These are phyloP conservation scores for Hylomyscus alleni DNA, from an alignment of 2,797 vertebrate species.

Conservation along the genomic window DNA sequence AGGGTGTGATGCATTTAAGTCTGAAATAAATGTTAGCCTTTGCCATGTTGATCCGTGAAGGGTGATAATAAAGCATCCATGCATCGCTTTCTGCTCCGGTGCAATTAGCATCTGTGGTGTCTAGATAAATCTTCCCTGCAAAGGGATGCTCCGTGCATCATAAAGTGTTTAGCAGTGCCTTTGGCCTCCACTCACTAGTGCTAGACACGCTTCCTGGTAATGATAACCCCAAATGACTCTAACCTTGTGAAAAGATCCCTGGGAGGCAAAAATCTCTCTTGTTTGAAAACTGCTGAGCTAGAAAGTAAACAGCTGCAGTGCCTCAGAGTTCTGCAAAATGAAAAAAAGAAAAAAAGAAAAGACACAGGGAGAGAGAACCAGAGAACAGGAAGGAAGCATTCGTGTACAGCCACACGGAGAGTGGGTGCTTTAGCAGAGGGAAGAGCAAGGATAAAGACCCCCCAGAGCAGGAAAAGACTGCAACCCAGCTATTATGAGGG, in stretches of 20 bases:
- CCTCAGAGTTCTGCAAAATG: not conserved
- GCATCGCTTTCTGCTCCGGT: not conserved
- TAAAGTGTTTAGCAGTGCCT: not conserved
- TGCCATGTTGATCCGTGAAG: not conserved
- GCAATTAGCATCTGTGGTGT: not conserved
- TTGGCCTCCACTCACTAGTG: not conserved
- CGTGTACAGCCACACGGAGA: not conserved
- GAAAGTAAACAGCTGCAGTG: not conserved
- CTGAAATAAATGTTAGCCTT: not conserved
- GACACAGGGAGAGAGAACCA: not conserved
- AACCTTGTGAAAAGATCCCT: not conserved
- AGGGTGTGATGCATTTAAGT: not conserved
- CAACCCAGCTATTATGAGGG: fast-evolving
- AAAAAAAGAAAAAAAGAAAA: not conserved
- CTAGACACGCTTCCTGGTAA: not conserved
- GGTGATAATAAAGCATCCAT: not conserved
- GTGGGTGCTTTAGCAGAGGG: not conserved
- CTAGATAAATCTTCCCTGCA: not conserved
- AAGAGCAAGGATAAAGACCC: not conserved
- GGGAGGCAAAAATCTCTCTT: not conserved
- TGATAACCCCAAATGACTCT: not conserved
- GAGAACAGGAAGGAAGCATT: not conserved
- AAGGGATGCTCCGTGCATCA: not conserved
- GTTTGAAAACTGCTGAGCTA: not conserved
- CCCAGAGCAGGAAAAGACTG: not conserved